phyloP scores from a whole-genome alignment of 1,140 invertebrate species.

The Chionoecetes opilio region DNA sequence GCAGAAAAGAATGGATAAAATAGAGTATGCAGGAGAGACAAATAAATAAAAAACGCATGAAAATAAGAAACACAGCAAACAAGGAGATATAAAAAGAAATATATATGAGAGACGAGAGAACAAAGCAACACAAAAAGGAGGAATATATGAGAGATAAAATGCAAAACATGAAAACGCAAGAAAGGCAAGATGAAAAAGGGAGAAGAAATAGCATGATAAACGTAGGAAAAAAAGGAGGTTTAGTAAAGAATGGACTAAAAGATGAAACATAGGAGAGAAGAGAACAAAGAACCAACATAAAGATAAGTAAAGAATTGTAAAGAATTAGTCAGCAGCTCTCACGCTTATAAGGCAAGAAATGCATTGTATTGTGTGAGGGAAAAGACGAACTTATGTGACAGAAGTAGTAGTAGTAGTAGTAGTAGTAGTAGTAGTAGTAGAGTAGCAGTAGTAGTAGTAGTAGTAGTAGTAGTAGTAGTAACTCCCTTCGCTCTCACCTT shows the following conservation, averaged over 20 bases:
- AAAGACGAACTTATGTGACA: too few relatives aligned
- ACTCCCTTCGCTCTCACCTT: neutral
- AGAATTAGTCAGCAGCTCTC: neutral
- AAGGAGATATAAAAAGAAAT: neutral
- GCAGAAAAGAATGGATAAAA: neutral
- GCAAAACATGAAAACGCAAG: neutral
- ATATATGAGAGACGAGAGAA: neutral
- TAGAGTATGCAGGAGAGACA: neutral
- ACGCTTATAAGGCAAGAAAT: neutral
- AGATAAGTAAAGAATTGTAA: neutral
- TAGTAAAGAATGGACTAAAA: neutral
- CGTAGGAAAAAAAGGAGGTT: neutral
- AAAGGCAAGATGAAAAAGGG: neutral
- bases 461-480: constrained; percentile 9
- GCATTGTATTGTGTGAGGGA: too few relatives aligned
- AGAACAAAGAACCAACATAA: neutral
- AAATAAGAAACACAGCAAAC: neutral
- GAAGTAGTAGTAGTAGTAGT: neutral
- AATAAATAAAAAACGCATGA: neutral
- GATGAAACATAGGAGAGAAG: neutral
- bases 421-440: neutral
- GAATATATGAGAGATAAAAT: too few relatives aligned
- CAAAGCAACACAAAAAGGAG: neutral
- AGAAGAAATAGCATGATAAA: too few relatives aligned
- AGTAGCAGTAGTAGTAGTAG: neutral